Evolutionary conservation across 2,113 vertebrate species (phyloP).

Genomic region (Clupea harengus): DNA sequence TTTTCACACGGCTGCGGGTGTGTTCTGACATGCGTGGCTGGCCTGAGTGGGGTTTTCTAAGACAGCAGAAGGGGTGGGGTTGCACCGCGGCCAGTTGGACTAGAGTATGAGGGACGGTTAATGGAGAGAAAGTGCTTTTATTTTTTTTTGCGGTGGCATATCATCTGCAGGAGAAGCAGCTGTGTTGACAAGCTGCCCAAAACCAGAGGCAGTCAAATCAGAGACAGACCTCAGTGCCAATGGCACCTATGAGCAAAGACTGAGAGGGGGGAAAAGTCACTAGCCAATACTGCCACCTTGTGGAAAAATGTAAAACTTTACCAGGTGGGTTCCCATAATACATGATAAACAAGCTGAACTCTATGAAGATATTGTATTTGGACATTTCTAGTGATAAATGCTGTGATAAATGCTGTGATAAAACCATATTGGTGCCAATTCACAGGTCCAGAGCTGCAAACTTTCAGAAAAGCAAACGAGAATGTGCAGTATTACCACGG

Average conservation of each 20-base stretch:
- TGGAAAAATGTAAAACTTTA: constrained; percentile 33
- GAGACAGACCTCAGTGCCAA: constrained; percentile 20
- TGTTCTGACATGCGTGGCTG: constrained; percentile 47
- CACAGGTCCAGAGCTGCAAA: not conserved
- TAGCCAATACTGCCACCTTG: constrained; percentile 65
- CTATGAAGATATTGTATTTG: not conserved
- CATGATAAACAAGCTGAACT: not conserved
- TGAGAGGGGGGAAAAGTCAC: not conserved
- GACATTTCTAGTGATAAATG: not conserved
- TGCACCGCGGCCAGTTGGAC: constrained; percentile 55
- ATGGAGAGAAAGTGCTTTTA: constrained; percentile 40
- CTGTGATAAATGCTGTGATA: not conserved
- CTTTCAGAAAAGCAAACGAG: constrained; percentile 18
- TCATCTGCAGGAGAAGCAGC: constrained; percentile 48
- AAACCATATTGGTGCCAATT: not conserved
- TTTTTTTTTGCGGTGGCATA: not conserved
- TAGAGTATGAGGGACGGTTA: constrained; percentile 52
- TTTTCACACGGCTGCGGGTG: constrained; percentile 39
- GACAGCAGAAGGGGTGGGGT: constrained; percentile 45
- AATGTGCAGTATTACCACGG: constrained; percentile 57
- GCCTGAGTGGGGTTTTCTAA: constrained; percentile 33
- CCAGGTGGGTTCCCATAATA: not conserved
- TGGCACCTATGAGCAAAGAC: not conserved
- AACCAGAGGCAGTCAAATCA: constrained; percentile 3
- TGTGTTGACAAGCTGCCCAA: constrained; percentile 45